These are phyloP conservation scores for Macrobrachium rosenbergii DNA, from an alignment of 1,140 invertebrate species.

Conservation along the genomic window DNA sequence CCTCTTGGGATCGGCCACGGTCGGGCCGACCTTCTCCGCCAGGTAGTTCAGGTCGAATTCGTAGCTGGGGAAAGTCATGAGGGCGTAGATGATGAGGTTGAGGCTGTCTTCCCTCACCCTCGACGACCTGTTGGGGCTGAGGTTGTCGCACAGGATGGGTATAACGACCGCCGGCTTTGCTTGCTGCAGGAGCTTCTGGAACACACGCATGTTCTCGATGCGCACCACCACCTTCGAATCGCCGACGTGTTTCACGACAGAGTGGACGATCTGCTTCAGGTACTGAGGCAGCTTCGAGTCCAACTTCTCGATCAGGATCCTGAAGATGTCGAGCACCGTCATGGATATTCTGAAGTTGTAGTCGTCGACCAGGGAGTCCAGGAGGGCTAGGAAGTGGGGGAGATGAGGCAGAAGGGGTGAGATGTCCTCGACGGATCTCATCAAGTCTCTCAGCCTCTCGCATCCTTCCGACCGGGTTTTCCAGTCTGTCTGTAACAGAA, in stretches of 20 bases:
- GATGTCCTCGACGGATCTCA: conserved; percentile 73
- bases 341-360: conserved; percentile 76
- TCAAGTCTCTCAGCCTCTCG: conserved; percentile 73
- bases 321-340: conserved; percentile 74
- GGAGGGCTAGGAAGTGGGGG: conserved; percentile 76
- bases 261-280: conserved; percentile 38
- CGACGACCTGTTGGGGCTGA: conserved; percentile 75
- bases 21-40: conserved; percentile 74
- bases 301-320: conserved; percentile 68
- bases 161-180: conserved; percentile 37
- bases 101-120: conserved; percentile 83
- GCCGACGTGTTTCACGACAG: conserved; percentile 53
- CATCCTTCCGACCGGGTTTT: conserved; percentile 75
- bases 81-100: conserved; percentile 81
- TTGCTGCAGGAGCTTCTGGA: conserved; percentile 56
- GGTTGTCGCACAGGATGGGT: conserved; percentile 57
- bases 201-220: conserved; percentile 62
- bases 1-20: conserved; percentile 79
- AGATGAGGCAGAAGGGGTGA: conserved; percentile 75
- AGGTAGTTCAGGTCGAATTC: conserved; percentile 81
- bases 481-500: conserved; percentile 73
- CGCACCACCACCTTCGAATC: conserved; percentile 62
- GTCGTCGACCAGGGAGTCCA: conserved; percentile 75
- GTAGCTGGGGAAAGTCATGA: conserved; percentile 84
- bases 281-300: neutral